Conservation (phyloP, 2,113 vertebrate genomes). For the Vanacampus margaritifer region DNA sequence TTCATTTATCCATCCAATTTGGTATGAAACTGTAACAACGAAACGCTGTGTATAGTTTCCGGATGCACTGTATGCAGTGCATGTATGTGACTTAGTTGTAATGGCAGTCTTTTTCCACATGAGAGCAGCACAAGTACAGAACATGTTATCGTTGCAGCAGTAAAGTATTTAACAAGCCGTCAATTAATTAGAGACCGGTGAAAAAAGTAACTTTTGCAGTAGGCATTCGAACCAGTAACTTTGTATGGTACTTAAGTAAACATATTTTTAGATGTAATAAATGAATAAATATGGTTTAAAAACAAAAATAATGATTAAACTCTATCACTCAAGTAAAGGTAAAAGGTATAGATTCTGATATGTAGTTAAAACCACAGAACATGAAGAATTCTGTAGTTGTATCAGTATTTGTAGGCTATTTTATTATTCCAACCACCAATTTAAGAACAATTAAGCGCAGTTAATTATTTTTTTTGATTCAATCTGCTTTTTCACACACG, state of each 20-base stretch:
- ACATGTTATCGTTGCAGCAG: neutral
- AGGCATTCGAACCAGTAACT: too few species aligned
- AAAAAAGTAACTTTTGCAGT: too few species aligned
- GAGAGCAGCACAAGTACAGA: slow-evolving; percentile 24
- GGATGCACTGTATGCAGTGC: neutral
- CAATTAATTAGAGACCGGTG: neutral
- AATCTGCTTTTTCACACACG: neutral
- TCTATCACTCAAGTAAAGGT: neutral
- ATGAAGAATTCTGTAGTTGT: neutral
- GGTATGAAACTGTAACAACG: too few species aligned
- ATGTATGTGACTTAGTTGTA: slow-evolving; percentile 11
- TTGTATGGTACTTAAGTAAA: too few species aligned
- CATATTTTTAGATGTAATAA: too few species aligned
- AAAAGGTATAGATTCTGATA: neutral
- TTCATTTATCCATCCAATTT: too few species aligned
- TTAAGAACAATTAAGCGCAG: neutral
- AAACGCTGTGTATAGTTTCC: too few species aligned
- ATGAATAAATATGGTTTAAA: too few species aligned
- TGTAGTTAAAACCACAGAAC: neutral
- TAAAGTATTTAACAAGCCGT: neutral
- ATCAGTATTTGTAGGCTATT: neutral
- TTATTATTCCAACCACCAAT: neutral
- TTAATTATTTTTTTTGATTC: neutral
- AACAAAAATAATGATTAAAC: too few species aligned
- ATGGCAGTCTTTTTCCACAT: neutral